Evolutionary conservation across 1,140 invertebrate species (phyloP).

Genomic region (Akabosia matsudoensis): DNA sequence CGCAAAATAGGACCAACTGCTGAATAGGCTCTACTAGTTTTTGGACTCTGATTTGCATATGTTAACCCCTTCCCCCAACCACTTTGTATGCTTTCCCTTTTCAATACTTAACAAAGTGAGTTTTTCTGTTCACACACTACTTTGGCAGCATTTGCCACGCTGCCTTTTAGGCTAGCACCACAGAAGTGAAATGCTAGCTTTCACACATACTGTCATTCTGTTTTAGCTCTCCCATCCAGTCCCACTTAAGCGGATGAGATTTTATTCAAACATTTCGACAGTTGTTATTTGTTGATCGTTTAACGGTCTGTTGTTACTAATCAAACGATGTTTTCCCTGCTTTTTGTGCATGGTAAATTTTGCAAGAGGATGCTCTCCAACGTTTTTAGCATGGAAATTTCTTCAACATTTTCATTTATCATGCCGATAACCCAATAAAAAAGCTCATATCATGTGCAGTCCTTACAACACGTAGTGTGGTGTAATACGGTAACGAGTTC

Average conservation of each 20-base stretch:
- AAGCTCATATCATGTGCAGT: too few relatives aligned
- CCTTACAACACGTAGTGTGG: too few relatives aligned
- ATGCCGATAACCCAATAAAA: too few relatives aligned
- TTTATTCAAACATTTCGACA: conserved; percentile 12
- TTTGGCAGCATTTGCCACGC: too few relatives aligned
- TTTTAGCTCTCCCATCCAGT: background rate
- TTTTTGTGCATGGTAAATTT: background rate
- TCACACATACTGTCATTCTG: background rate
- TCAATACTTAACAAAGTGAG: background rate
- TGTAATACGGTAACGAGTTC: too few relatives aligned
- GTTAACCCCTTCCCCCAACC: background rate
- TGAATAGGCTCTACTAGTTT: background rate
- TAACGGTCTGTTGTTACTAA: background rate
- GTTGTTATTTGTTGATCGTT: background rate
- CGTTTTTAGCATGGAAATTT: too few relatives aligned
- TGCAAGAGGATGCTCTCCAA: background rate
- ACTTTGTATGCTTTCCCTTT: background rate
- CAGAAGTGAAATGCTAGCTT: too few relatives aligned
- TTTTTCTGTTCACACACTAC: background rate
- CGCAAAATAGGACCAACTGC: too few relatives aligned
- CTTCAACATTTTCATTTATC: too few relatives aligned
- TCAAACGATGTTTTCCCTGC: background rate
- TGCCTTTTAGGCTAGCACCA: too few relatives aligned
- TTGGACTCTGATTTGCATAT: background rate
- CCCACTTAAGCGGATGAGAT: background rate